These are phyloP conservation scores for Neodiprion fabricii DNA, from an alignment of 1,140 invertebrate genomes.

Conservation along the genomic window DNA sequence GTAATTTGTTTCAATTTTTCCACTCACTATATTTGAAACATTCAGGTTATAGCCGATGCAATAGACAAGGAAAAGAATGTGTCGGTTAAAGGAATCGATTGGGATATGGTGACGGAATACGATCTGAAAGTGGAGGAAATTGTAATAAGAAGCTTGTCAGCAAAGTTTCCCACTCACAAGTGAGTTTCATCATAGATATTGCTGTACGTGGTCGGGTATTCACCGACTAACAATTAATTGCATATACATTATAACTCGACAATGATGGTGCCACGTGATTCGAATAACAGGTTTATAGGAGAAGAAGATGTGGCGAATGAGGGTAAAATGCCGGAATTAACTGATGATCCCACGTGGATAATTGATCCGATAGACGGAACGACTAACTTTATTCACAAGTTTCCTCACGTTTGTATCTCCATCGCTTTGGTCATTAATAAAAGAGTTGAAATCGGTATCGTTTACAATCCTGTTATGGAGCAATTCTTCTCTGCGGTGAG, in stretches of 20 bases:
- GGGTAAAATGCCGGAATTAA: constrained; percentile 67
- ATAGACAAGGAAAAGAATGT: constrained; percentile 45
- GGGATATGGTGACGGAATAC: constrained; percentile 84
- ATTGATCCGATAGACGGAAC: constrained; percentile 84
- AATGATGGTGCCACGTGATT: constrained; percentile 52
- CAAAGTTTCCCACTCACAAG: constrained; percentile 78
- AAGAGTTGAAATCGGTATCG: constrained; percentile 71
- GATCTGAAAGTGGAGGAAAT: constrained; percentile 81
- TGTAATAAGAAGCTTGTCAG: constrained; percentile 69
- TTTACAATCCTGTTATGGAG: constrained; percentile 80
- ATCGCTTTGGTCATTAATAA: constrained; percentile 74
- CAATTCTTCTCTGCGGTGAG: constrained; percentile 77
- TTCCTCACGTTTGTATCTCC: constrained; percentile 72
- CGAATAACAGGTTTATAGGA: constrained; percentile 76
- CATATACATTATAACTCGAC: constrained; percentile 50
- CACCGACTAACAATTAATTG: constrained; percentile 67
- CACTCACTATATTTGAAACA: too few species aligned
- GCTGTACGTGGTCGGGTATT: background rate
- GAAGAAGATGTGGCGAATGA: constrained; percentile 78
- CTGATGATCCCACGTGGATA: constrained; percentile 87
- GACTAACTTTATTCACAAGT: constrained; percentile 75
- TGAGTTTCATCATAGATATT: constrained; percentile 47
- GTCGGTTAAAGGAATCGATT: constrained; percentile 61
- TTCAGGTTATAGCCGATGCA: constrained; percentile 46
- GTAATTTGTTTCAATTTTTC: too few species aligned